Base-by-base conservation (phyloP, 2,113 vertebrate genomes). In the Ictidomys tridecemlineatus region DNA sequence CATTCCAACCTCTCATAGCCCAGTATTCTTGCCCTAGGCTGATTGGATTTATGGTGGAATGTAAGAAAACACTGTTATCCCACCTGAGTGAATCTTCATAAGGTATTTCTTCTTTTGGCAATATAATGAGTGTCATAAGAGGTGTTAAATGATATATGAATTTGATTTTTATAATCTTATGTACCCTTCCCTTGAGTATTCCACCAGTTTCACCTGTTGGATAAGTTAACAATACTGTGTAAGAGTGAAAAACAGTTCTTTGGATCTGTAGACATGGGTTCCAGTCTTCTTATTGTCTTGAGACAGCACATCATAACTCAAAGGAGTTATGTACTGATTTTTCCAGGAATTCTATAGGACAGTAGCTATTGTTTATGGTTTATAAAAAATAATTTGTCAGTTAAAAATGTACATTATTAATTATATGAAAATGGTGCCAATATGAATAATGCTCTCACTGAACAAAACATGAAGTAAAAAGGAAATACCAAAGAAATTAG, bases 341-440 rank as follows among this genome's bases (percentile, higher is more conserved):
- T 45, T 45, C 45, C 45, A 45, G 45, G 8, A 45, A 45, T 45
- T 45, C 8, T 45, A 45, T 45, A 45, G 45, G 45, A 45, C 7
- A 45, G 45, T 45, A 45, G 8, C 8, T 45, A 45, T 45, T 45
- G 45, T 45, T 45, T 45, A 45, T 45, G 45, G 45, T 45, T 63
- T 95, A 85, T 48, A 2, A 89, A 91, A 93, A 67, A n/a, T 34
- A 89, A 78, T 85, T 78, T n/a, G 32, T 85, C 94, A 96, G 67
- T 51, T 51, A n/a, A 45, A 67, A 76, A 16, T 85, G 39, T 51
- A 34, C 26, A 37, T 28, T 70, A n/a, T 65, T 74, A 14, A 73
- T 70, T 67, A 69, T 28, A 72, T 79, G 69, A 63, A 95, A 92
- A 63, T 63, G 37, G 4, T 91, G 17, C 70, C 63, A 95, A 58